Evolutionary conservation across 2,113 vertebrate species (phyloP).

Genomic region (Brachirus orientalis): DNA sequence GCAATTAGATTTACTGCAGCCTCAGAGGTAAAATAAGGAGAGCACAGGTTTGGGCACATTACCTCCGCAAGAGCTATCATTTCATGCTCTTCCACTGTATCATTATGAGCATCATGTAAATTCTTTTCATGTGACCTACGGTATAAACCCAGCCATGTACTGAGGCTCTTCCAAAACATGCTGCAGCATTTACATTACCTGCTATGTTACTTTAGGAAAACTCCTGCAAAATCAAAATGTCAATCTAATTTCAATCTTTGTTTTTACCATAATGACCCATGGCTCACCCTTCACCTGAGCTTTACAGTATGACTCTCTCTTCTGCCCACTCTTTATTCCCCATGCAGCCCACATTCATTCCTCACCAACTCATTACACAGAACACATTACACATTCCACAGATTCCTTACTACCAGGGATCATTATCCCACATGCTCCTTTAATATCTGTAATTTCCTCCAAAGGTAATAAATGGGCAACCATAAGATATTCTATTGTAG

Average conservation of each 20-base stretch:
- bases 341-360: slow-evolving; percentile 50
- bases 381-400: too few relatives aligned
- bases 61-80: slow-evolving; percentile 6
- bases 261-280: background rate
- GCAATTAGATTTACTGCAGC: background rate
- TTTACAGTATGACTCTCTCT: background rate
- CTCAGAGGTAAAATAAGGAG: background rate
- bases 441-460: background rate
- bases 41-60: slow-evolving; percentile 33
- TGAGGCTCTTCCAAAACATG: background rate
- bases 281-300: background rate
- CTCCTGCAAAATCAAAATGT: background rate
- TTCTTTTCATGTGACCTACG: background rate
- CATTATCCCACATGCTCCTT: slow-evolving; percentile 3
- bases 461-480: slow-evolving; percentile 7
- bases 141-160: background rate
- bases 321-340: slow-evolving; percentile 20
- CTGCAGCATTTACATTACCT: background rate
- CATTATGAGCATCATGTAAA: background rate
- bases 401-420: slow-evolving; percentile 37
- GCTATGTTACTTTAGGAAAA: background rate
- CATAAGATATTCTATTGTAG: background rate
- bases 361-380: slow-evolving; percentile 50
- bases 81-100: background rate
- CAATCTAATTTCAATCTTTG: background rate